Evolutionary conservation across 92 coral and sea anemone species (phyloP).

Genomic region (Plumapathes pennacea): DNA sequence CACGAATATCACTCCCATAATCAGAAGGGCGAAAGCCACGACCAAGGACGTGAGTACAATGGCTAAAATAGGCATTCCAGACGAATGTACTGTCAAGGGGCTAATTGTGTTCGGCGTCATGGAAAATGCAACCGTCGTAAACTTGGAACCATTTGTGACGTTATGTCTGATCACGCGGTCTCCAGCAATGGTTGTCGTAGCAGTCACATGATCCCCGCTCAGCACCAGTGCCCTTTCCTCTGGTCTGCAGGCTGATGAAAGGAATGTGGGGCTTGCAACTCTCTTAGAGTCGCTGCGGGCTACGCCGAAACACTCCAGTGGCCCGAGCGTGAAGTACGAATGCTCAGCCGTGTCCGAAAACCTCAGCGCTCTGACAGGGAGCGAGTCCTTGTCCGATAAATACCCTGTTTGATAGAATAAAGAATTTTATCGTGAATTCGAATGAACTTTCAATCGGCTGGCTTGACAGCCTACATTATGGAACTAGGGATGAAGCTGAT

Average conservation of each 20-base stretch:
- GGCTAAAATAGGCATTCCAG: no score
- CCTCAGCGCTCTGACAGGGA: conserved; percentile 79
- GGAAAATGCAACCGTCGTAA: conserved; percentile 65
- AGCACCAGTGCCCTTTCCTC: not conserved
- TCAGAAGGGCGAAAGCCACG: no score
- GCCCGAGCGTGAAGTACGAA: conserved; percentile 90
- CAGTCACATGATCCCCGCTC: conserved; percentile 77
- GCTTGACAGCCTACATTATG: no score
- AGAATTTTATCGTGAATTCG: no score
- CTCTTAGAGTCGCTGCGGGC: conserved; percentile 11
- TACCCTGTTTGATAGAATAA: conserved; percentile 80
- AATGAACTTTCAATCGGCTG: no score
- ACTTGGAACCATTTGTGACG: conserved; percentile 48
- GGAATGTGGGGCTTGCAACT: conserved; percentile 39
- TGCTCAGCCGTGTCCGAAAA: conserved; percentile 60
- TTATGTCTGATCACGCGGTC: conserved; percentile 74
- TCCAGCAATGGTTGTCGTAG: conserved; percentile 85
- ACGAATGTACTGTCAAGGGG: no score
- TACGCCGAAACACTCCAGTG: conserved; percentile 89
- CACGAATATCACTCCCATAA: no score
- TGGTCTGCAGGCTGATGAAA: conserved; percentile 65
- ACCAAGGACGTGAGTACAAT: no score
- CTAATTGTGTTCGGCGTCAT: no score
- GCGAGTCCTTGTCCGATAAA: conserved; percentile 67
- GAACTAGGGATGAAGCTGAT: no score